Evolutionary conservation across 2,888 invertebrate species (phyloP).

Genomic region (Plagodis pulveraria): DNA sequence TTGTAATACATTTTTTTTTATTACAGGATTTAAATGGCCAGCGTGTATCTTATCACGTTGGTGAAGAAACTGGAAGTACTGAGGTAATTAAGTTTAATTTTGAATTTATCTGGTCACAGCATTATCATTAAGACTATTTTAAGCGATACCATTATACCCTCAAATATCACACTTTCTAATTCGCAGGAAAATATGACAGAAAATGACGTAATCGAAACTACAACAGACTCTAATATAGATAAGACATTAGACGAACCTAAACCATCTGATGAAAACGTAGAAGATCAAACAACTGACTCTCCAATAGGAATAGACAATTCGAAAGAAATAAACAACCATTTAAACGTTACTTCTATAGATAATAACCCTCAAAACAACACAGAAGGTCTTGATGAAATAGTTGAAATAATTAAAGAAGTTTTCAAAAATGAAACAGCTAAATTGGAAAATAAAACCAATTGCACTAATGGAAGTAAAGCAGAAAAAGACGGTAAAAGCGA

Average conservation of each 20-base stretch:
- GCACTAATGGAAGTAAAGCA: slow-evolving; percentile 1
- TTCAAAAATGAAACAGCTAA: slow-evolving; percentile 12
- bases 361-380: slow-evolving; percentile 5
- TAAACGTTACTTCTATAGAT: slow-evolving; percentile 16
- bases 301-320: slow-evolving; percentile 18
- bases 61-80: slow-evolving; percentile 11
- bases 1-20: neutral
- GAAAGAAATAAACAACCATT: slow-evolving; percentile 21
- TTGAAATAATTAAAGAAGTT: slow-evolving; percentile 11
- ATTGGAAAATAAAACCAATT: slow-evolving; percentile 7
- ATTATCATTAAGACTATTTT: neutral
- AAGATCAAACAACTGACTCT: neutral
- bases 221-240: slow-evolving; percentile 1
- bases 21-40: slow-evolving; percentile 9
- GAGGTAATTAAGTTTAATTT: neutral
- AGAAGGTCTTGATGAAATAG: slow-evolving; percentile 4
- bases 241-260: neutral
- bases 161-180: too few relatives aligned
- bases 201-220: neutral
- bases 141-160: neutral
- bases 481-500: neutral
- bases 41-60: slow-evolving; percentile 18
- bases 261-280: slow-evolving; percentile 2
- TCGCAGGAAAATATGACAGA: neutral
- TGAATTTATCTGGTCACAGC: too few relatives aligned